A percentile compares a stretch with the other conserved stretches of the same genome.
phyloP scores from a whole-genome alignment of 2,113 vertebrate genomes.

The Otocyon megalotis region DNA sequence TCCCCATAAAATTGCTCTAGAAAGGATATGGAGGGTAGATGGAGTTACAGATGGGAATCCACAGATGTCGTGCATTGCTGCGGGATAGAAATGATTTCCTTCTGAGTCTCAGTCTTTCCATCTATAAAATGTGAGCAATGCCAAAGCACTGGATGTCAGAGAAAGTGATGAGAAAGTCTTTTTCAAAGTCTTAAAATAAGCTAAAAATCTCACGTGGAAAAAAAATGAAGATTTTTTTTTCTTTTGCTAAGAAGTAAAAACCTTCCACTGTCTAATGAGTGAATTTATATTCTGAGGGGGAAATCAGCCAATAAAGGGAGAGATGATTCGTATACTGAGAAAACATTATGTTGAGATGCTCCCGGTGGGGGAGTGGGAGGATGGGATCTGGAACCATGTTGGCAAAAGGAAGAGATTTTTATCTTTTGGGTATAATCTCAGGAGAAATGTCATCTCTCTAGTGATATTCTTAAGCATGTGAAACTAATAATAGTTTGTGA shows the following conservation, averaged over 20 bases:
- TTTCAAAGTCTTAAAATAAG: conserved; percentile 1
- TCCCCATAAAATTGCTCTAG: background rate
- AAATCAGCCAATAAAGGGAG: background rate
- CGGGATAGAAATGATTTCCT: background rate
- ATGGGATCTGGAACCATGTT: fast-evolving
- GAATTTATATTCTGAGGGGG: background rate
- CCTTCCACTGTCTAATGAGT: background rate
- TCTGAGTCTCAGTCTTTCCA: background rate
- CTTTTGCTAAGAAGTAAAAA: background rate
- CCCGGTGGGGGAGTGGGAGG: too few species aligned
- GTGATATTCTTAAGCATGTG: conserved; percentile 10
- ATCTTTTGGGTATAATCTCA: background rate
- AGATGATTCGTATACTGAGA: background rate
- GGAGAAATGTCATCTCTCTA: background rate
- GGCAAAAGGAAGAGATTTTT: background rate
- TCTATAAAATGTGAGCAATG: background rate
- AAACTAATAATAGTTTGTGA: conserved; percentile 48
- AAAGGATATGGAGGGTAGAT: background rate
- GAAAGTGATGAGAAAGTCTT: background rate
- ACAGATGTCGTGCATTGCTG: too few species aligned
- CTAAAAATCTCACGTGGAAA: background rate
- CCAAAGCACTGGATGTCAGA: background rate
- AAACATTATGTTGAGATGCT: background rate
- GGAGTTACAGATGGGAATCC: background rate
- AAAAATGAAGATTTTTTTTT: background rate